phyloP scores from a whole-genome alignment of 2,888 invertebrate genomes.

The Limnephilus marmoratus region DNA sequence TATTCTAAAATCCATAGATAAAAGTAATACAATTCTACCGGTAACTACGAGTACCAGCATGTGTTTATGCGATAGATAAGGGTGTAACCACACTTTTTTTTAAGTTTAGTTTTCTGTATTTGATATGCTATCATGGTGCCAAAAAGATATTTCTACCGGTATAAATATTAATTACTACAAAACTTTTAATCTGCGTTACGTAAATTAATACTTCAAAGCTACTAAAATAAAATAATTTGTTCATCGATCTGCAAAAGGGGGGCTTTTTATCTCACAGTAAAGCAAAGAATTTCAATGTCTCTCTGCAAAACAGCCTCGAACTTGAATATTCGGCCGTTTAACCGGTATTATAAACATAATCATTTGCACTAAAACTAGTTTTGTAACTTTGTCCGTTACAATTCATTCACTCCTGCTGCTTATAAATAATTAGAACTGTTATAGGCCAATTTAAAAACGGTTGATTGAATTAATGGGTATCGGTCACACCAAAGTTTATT shows the following conservation, averaged over 20 bases:
- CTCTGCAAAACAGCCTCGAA: conserved; percentile 27
- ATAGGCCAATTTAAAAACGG: conserved; percentile 26
- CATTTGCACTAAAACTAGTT: conserved; percentile 37
- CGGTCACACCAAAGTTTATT: not conserved
- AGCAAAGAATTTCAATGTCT: not conserved
- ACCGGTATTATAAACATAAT: conserved; percentile 34
- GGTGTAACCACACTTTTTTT: not conserved
- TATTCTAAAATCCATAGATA: not conserved
- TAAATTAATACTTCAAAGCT: not conserved
- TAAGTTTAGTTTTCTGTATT: not conserved
- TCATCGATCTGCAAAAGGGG: not conserved
- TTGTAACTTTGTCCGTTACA: conserved; percentile 19
- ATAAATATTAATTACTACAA: not conserved
- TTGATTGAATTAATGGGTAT: conserved; percentile 27
- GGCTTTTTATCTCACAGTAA: not conserved
- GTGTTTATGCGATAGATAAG: not conserved
- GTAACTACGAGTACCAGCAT: not conserved
- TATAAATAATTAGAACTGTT: conserved; percentile 28
- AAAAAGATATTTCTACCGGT: not conserved
- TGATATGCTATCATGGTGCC: not conserved
- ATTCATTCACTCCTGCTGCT: conserved; percentile 28
- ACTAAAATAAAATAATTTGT: not conserved
- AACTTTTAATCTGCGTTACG: not conserved
- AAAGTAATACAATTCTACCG: not conserved
- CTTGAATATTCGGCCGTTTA: conserved; percentile 23